Conservation (phyloP, 2,113 vertebrate genomes). For the Pseudorectes ferrugineus region DNA sequence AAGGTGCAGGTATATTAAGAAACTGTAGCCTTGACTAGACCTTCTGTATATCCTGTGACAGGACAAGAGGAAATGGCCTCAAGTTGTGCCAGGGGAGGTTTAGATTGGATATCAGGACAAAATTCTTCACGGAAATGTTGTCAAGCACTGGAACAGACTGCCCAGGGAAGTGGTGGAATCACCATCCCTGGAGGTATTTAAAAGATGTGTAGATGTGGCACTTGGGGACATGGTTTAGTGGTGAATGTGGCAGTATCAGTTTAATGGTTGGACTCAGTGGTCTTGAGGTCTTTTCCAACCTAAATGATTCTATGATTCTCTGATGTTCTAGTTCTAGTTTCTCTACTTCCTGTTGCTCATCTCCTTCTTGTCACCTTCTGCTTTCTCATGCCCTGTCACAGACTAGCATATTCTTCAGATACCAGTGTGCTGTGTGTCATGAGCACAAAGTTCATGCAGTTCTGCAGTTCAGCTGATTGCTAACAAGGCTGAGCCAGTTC, state of each 20-base stretch:
- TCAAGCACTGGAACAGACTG: neutral
- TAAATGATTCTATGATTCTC: neutral
- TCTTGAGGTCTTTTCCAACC: neutral
- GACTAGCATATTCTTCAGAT: neutral
- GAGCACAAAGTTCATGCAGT: neutral
- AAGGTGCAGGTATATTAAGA: neutral
- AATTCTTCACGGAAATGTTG: neutral
- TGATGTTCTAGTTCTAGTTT: neutral
- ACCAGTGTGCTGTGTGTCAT: neutral
- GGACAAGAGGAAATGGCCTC: neutral
- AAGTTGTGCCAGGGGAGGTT: neutral
- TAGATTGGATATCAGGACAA: neutral
- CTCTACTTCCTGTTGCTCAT: neutral
- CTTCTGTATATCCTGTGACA: neutral
- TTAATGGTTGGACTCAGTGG: neutral
- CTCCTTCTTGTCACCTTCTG: neutral
- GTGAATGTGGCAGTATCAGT: neutral
- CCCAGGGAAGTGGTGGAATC: neutral
- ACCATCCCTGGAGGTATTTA: neutral
- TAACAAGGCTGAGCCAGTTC: neutral
- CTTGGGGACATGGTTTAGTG: neutral
- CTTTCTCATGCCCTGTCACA: neutral
- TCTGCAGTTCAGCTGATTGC: neutral
- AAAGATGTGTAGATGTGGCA: neutral
- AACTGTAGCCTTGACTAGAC: neutral